Evolutionary conservation across 2,113 vertebrate genomes (phyloP), one percentile per base, ranked within the genome.

Genomic region (Cygnus atratus): DNA sequence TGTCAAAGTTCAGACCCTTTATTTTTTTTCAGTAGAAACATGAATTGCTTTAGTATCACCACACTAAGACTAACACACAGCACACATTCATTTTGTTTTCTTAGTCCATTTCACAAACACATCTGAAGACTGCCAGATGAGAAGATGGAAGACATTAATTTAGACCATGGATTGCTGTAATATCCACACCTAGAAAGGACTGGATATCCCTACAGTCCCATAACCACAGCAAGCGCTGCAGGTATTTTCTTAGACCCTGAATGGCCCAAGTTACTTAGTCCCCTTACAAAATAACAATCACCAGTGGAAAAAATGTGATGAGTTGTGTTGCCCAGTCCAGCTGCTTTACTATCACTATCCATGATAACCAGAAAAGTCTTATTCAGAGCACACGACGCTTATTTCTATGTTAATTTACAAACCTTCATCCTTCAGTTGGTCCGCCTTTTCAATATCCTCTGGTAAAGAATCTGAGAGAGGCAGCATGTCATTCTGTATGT

Each of bases 371-470:
- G 13, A 52, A 84, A 72, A 55, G 13, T 37, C 7, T 59, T 70
- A 11, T 28, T 13, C 70, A 54, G 24, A 85, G 9, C 24, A 3
- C 44, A 68, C 43, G 39, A 43, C 24, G 21, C 39, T 84, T 78
- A 55, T 66, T 90, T 35, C 43, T 87, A 2, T 57, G 18, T 88
- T 79, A 89, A 55, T 92, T 91, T 70, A 96, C 89, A 95, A 97
- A 99, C 99, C 99, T 99, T 99, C 99, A 88, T 99, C 99, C 95
- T 99, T 99, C 39, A 99, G 97, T 70, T 99, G 99, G 90, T 99
- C 99, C 39, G 99, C 99, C 97, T 98, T 98, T 91, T 98, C 98
- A 12, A 98, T 96, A 59, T 98, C 98, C 94, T 99, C 99, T 77
- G 99, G 98, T 85, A 98, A 98, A 16, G 97, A 98, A 96, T 98